phyloP scores from a whole-genome alignment of 1,140 invertebrate species.

The Stegodyphus dumicola region DNA sequence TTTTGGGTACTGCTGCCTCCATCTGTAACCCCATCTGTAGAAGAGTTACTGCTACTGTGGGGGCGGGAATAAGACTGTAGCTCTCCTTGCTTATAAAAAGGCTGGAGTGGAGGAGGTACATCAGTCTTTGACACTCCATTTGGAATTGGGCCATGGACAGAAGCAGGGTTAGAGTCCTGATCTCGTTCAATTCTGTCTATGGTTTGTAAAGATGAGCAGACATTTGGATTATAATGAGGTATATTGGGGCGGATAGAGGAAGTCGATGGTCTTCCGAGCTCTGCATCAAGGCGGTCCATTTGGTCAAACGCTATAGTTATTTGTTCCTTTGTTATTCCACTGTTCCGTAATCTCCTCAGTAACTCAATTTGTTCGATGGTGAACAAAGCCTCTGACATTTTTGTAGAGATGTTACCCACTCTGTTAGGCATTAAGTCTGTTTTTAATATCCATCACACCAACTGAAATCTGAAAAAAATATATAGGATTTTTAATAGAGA shows the following conservation, averaged over 20 bases:
- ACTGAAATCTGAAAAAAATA: constrained; percentile 7
- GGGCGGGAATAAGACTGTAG: constrained; percentile 45
- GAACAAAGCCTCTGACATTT: constrained; percentile 65
- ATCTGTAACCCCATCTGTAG: constrained; percentile 48
- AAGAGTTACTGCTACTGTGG: constrained; percentile 60
- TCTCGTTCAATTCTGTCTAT: constrained; percentile 29
- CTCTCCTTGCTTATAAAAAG: constrained; percentile 47
- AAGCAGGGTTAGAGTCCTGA: constrained; percentile 32
- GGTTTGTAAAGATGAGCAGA: constrained; percentile 63
- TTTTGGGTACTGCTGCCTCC: constrained; percentile 46
- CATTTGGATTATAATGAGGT: constrained; percentile 66
- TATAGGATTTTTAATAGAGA: too few species aligned
- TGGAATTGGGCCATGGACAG: constrained; percentile 22
- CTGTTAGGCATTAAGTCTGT: constrained; percentile 60
- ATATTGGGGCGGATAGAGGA: constrained; percentile 41
- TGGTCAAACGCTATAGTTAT: constrained; percentile 68
- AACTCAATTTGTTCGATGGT: constrained; percentile 70
- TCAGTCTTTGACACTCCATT: constrained; percentile 45
- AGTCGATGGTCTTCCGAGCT: constrained; percentile 59
- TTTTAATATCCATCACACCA: constrained; percentile 18
- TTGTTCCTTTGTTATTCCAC: constrained; percentile 69
- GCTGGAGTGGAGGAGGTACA: background rate
- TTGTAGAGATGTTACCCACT: constrained; percentile 56
- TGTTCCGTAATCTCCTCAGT: constrained; percentile 68
- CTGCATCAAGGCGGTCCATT: constrained; percentile 67